Conservation (phyloP, 2,797 vertebrate species). For the Bufotes viridis region DNA sequence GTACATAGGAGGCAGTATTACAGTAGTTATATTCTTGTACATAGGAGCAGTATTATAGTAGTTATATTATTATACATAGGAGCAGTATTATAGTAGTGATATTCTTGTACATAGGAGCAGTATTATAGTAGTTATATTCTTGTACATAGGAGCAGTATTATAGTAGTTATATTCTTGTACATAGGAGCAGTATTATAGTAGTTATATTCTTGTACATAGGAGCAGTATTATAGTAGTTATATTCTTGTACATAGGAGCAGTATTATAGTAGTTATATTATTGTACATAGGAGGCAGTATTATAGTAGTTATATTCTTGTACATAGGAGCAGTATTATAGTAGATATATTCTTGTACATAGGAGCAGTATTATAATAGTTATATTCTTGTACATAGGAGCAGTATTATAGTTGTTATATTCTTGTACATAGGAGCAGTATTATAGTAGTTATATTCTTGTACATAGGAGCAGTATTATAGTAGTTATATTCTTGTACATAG, state of each 20-base stretch:
- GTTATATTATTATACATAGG: not conserved
- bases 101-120: not conserved
- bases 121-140: not conserved
- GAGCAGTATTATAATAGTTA: slow-evolving; percentile 9
- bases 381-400: not conserved
- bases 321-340: not conserved
- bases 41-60: not conserved
- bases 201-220: slow-evolving; percentile 2
- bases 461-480: slow-evolving; percentile 1
- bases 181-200: not conserved
- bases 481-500: slow-evolving; percentile 15
- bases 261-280: not conserved
- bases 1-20: not conserved
- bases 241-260: not conserved
- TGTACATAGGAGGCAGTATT: not conserved
- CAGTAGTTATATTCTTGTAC: not conserved
- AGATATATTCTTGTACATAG: slow-evolving; percentile 1
- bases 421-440: not conserved
- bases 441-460: slow-evolving; percentile 9
- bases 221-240: not conserved
- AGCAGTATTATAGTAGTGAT: not conserved
- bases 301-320: not conserved
- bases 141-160: not conserved
- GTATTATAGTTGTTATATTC: not conserved
- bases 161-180: not conserved